Percentiles rank a stretch among this genome's conserved stretches.
Evolutionary conservation across 2,113 vertebrate genomes (phyloP).

Genomic region (Pungitius pungitius): DNA sequence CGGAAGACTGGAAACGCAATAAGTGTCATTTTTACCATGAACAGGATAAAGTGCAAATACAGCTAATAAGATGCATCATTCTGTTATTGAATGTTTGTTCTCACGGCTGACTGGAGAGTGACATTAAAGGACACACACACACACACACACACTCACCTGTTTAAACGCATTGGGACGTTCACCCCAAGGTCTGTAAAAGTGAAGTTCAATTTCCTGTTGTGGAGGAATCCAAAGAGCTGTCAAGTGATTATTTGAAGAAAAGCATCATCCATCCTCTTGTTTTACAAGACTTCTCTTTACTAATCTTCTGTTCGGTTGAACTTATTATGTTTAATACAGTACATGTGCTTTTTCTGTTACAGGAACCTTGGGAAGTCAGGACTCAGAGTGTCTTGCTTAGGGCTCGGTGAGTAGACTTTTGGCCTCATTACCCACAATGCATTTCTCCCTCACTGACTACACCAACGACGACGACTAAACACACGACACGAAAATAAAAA

Average conservation of each 20-base stretch:
- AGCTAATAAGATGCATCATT: neutral
- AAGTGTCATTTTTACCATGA: too few relatives aligned
- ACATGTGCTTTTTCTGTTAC: constrained; percentile 21
- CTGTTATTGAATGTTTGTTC: constrained; percentile 6
- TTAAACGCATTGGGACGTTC: neutral
- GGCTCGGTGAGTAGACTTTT: constrained; percentile 87
- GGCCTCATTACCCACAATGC: neutral
- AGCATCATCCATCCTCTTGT: constrained; percentile 1
- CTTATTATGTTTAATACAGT: neutral
- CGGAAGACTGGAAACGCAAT: too few relatives aligned
- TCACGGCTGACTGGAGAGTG: neutral
- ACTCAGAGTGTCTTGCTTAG: constrained; percentile 92
- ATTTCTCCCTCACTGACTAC: neutral
- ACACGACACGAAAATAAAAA: neutral
- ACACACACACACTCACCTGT: neutral
- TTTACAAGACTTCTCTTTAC: neutral
- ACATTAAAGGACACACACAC: constrained; percentile 4
- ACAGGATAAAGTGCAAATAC: too few relatives aligned
- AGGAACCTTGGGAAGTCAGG: constrained; percentile 97
- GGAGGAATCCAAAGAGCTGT: constrained; percentile 30
- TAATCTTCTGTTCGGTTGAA: neutral
- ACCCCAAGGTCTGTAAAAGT: constrained; percentile 5
- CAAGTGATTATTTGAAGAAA: constrained; percentile 30
- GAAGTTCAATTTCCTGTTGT: constrained; percentile 33
- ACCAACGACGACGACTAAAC: neutral